Evolutionary conservation across 2,797 vertebrate genomes (phyloP).

Genomic region (Ptychadena robeensis): DNA sequence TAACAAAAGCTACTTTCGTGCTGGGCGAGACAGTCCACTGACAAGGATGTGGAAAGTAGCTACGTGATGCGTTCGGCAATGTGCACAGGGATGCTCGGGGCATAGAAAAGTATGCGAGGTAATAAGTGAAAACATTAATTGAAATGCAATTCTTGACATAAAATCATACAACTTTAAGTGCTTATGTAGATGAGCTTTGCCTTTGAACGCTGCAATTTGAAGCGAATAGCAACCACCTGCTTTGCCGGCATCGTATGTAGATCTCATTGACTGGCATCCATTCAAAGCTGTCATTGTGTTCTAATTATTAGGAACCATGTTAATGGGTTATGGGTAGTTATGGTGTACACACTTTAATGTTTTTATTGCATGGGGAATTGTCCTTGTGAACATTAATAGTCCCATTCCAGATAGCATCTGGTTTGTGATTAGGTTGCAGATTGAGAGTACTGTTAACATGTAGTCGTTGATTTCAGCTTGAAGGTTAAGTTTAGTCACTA

Average conservation of each 20-base stretch:
- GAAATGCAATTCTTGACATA: neutral
- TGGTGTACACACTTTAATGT: no score
- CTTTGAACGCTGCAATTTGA: neutral
- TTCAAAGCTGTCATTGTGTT: neutral
- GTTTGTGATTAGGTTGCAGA: no score
- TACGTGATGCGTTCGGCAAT: neutral
- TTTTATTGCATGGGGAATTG: no score
- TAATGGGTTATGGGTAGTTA: no score
- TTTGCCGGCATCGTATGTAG: neutral
- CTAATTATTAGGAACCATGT: neutral
- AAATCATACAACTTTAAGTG: neutral
- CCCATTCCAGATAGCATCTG: no score
- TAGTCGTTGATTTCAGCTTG: no score
- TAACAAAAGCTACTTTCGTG: conserved; percentile 18
- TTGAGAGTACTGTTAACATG: no score
- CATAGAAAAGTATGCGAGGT: neutral
- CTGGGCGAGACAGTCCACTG: neutral
- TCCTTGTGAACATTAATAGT: no score
- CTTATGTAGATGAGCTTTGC: neutral
- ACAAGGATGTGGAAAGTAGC: neutral
- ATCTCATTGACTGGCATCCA: no score
- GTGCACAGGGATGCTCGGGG: neutral
- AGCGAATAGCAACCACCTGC: neutral
- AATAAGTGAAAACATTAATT: neutral
- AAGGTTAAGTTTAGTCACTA: no score